Conservation (phyloP, 2,797 vertebrate genomes). For the Clarias platycephalus region DNA sequence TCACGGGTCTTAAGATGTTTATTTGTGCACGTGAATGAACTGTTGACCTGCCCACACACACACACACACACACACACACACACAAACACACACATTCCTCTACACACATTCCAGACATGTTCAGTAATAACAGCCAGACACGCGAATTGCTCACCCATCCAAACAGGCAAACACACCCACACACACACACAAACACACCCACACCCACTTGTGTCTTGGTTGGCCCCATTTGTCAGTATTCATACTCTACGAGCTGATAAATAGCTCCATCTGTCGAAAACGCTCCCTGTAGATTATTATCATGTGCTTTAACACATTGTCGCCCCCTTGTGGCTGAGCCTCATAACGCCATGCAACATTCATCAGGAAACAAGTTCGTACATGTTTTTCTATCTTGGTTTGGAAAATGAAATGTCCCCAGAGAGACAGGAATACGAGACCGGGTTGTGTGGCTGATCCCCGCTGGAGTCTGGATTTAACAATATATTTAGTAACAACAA, state of each 20-base stretch:
- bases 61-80: background rate
- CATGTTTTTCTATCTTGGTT: background rate
- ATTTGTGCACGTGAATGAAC: constrained; percentile 19
- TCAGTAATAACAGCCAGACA: constrained; percentile 36
- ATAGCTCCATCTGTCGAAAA: constrained; percentile 10
- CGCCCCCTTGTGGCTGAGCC: background rate
- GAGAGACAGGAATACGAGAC: no score
- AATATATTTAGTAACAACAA: background rate
- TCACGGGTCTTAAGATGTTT: constrained; percentile 15
- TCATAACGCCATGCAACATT: background rate
- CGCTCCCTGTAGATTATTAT: background rate
- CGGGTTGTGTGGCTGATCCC: background rate
- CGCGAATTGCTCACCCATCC: background rate
- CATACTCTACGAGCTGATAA: background rate
- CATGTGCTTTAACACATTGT: background rate
- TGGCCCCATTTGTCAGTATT: constrained; percentile 1
- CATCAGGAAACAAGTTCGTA: background rate
- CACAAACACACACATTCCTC: background rate
- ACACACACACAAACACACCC: background rate
- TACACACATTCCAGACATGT: constrained; percentile 28
- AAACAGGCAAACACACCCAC: background rate
- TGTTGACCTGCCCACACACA: constrained; percentile 11
- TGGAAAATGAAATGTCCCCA: background rate
- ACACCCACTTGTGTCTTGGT: background rate
- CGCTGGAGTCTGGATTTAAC: background rate